Evolutionary conservation across 2,797 vertebrate genomes (phyloP), one percentile per base, ranked within the genome.

Genomic region (Eutrigla gurnardus): DNA sequence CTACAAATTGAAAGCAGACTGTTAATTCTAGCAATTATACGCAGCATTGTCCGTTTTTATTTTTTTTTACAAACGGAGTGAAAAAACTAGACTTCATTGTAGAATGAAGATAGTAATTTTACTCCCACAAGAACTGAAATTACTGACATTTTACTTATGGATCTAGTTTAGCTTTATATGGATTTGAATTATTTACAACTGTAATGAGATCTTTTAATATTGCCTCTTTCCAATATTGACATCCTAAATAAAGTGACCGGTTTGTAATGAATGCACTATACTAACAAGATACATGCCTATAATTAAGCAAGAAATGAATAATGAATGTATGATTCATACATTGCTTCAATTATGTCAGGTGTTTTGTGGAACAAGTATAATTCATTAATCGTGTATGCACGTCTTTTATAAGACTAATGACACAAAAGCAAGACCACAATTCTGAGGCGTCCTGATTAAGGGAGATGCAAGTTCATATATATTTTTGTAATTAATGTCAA

Each of bases 261-360:
- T 55, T 36, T 57, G 11, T 47, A 66, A 70, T 64, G 40, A 60
- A 45, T 25, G 25, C 40, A 18, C 50, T 18, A 13, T 18, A 13
- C 35, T 33, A 65, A 55, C 7, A n/a, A 49, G 14, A 40, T 45
- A 52, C 42, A 61, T 74, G 40, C 40, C 53, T 61, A 52, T 54
- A 35, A 58, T 75, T 70, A 57, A 57, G 42, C 12, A 46, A 33
- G 33, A 69, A 42, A 73, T 77, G n/a, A 18, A 74, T 65, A 37
- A 64, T 64, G 18, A 40, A 60, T 72, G 53, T 45, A 15, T 59
- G 15, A 52, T 55, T 70, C 52, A 69, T 65, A 18, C 50, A 67
- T 65, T 57, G n/a, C 32, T 39, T 12, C 2, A 67, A 52, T 57
- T 53, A 55, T 53, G 39, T 17, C 46, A 15, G 18, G 12, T 43